Evolutionary conservation across 2,888 invertebrate species (phyloP), one percentile per base, ranked within the genome.

Genomic region (Yponomeuta cagnagella): DNA sequence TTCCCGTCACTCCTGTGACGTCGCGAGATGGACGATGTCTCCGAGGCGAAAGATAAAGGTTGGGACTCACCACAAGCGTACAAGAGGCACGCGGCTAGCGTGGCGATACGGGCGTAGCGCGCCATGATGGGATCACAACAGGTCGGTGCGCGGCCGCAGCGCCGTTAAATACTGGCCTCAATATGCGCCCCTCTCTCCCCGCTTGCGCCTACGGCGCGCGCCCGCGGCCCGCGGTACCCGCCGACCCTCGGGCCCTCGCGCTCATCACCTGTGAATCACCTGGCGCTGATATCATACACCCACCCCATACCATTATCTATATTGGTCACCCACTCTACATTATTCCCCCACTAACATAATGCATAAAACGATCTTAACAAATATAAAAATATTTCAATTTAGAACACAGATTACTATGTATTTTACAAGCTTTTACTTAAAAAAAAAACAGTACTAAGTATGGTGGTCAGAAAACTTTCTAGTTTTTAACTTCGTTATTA

Each of bases 51-150:
- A 88, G 86, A 89, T 87, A 89, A 90, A 88, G 86, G 88, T 88
- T 90, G 68, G 88, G 89, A 93, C 93, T 93, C 91, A 93, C 93
- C 93, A 92, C 88, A 88, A 86, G 88, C 89, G 86, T 90, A 86
- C 79, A 92, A 89, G 87, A 92, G 90, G 85, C 92, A 92, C 90
- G 90, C 91, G 90, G 89, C 90, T 87, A 92, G 86, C 88, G 90
- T 86, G 89, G 91, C 87, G 90, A 93, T 90, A 91, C 90, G 90
- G 88, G 90, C 92, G 92, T 88, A 88, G 88, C 90, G 92, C 92
- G 92, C 92, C 93, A 93, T 93, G 92, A 87, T 92, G 90, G 92
- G 90, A 90, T 92, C 93, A 92, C 92, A 92, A 93, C 92, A 93
- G 92, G 92, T 92, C 92, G 91, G 81, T 86, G 90, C 88, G 91